A percentile compares a stretch with the other conserved stretches of the same genome.
Evolutionary conservation across 2,797 vertebrate species (phyloP).

Genomic region (Thaleichthys pacificus): DNA sequence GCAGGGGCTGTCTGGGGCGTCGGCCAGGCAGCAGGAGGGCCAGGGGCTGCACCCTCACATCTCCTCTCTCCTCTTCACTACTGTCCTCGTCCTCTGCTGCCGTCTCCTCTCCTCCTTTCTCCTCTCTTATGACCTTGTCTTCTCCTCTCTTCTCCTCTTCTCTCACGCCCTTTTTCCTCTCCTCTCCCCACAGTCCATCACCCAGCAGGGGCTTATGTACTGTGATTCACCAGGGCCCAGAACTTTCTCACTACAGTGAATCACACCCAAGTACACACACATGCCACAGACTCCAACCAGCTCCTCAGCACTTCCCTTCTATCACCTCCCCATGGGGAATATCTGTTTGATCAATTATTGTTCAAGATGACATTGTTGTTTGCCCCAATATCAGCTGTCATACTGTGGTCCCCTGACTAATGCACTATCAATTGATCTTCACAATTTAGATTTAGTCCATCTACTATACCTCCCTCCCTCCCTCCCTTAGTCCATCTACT

Average conservation of each 20-base stretch:
- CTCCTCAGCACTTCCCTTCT: slow-evolving; percentile 57
- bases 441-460: too few species aligned
- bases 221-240: slow-evolving; percentile 62
- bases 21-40: slow-evolving; percentile 52
- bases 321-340: slow-evolving; percentile 57
- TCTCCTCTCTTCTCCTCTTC: slow-evolving; percentile 6
- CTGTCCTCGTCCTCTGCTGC: too few species aligned
- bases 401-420: slow-evolving; percentile 19
- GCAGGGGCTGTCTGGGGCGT: slow-evolving; percentile 46
- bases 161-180: slow-evolving; percentile 22
- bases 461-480: background rate
- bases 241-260: slow-evolving; percentile 56
- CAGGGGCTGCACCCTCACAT: slow-evolving; percentile 5
- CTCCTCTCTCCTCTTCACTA: too few species aligned
- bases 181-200: slow-evolving; percentile 40
- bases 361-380: slow-evolving; percentile 67
- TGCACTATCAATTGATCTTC: too few species aligned
- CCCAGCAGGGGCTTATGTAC: slow-evolving; percentile 61
- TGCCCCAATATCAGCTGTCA: slow-evolving; percentile 53
- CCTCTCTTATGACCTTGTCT: too few species aligned
- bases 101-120: too few species aligned
- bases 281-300: slow-evolving; percentile 15
- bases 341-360: slow-evolving; percentile 62
- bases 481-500: background rate
- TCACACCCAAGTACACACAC: slow-evolving; percentile 25